These are phyloP conservation scores for Furnarius figulus DNA, from an alignment of 2,113 vertebrate genomes.

Conservation along the genomic window DNA sequence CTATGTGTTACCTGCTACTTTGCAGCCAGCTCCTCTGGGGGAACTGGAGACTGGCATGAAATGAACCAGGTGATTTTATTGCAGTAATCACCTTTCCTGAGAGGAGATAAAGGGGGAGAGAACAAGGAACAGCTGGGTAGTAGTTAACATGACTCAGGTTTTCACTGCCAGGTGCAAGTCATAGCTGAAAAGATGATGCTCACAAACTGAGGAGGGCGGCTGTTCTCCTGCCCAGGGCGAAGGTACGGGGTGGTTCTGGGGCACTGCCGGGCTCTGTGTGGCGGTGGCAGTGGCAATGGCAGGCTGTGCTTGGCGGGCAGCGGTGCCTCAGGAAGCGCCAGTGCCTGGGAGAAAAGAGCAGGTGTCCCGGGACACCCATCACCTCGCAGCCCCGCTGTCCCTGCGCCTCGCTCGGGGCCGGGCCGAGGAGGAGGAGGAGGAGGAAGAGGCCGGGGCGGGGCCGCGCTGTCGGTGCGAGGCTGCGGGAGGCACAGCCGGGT, in stretches of 20 bases:
- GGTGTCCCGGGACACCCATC: neutral
- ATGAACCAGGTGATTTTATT: neutral
- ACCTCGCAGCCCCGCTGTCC: accelerated
- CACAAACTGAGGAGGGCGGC: neutral
- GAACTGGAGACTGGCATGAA: accelerated
- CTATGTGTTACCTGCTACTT: accelerated
- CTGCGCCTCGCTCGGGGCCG: neutral
- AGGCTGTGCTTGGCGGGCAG: neutral
- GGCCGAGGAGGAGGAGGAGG: neutral
- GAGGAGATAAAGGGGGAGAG: neutral
- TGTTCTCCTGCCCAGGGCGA: accelerated
- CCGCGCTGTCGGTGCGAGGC: neutral
- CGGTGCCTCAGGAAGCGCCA: accelerated
- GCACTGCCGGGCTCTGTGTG: neutral
- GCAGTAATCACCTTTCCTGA: neutral
- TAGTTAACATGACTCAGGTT: neutral
- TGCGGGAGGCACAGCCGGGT: neutral
- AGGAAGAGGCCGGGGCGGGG: neutral
- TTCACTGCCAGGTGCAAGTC: neutral
- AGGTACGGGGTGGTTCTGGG: neutral
- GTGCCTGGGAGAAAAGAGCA: neutral
- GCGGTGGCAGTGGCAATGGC: neutral
- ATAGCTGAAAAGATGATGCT: neutral
- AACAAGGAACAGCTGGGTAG: neutral
- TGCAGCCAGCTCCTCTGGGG: neutral